Conservation (phyloP, 2,797 vertebrate species). For the Lithobates pipiens region DNA sequence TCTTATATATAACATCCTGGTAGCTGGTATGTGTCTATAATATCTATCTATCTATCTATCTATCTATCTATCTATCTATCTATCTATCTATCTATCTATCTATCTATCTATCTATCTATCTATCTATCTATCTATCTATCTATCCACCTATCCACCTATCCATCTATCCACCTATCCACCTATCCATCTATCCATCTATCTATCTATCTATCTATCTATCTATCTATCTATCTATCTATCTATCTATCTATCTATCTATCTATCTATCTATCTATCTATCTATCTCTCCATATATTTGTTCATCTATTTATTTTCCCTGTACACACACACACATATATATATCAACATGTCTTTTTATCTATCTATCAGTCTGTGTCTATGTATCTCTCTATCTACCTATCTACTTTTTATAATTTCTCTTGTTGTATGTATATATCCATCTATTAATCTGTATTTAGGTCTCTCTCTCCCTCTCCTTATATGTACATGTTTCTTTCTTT, state of each 20-base stretch:
- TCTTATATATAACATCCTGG: too few relatives aligned
- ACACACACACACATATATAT: too few relatives aligned
- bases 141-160: background rate
- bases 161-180: background rate
- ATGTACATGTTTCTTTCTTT: too few relatives aligned
- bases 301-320: too few relatives aligned
- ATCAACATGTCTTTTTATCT: too few relatives aligned
- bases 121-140: background rate
- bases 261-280: too few relatives aligned
- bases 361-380: conserved; percentile 1
- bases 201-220: background rate
- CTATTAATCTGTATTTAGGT: background rate
- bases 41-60: background rate
- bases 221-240: background rate
- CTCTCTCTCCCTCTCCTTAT: too few relatives aligned
- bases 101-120: background rate
- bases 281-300: too few relatives aligned
- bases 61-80: background rate
- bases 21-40: too few relatives aligned
- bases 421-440: background rate
- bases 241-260: too few relatives aligned
- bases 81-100: conserved; percentile 5
- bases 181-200: background rate
- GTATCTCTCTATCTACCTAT: background rate
- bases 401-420: too few relatives aligned